Base-by-base conservation (phyloP, 2,113 vertebrate species). In the Lamprologus speciosus region DNA sequence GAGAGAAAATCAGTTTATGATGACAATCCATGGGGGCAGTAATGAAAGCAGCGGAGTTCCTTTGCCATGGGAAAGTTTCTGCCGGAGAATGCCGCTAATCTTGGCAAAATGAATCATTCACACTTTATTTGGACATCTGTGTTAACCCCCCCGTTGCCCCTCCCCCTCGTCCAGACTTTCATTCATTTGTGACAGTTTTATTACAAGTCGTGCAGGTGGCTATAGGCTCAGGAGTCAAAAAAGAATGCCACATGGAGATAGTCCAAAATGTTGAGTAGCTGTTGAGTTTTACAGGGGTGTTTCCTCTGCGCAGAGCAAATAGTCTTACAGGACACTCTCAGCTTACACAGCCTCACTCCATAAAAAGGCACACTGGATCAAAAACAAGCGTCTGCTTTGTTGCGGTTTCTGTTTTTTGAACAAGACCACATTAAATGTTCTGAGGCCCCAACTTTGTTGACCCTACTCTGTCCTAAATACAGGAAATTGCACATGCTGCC, bases 1-100 rank as follows among this genome's bases (percentile, higher is more conserved):
- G 97, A 97, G 94, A 96, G 97, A 97, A 98, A 99, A 99, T 99
- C 98, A 98, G 99, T 99, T 99, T 98, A 97, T 99, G 98, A 98
- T 98, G 97, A 99, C 97, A 99, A 98, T 98, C 97, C 95, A 95
- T 92, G 63, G 96, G 70, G 96, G 96, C 96, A 96, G 96, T 96
- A 97, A 97, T 98, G 97, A 98, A 96, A 98, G 97, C 97, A 93
- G 94, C 93, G 93, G 95, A 97, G 98, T 85, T 95, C 93, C 88
- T 96, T 96, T 97, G 96, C 97, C 98, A 97, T 98, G 98, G 97
- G 97, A 98, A 99, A 98, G 97, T 97, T 97, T 97, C 97, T 97
- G 97, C 96, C 88, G 95, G 95, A 95, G 94, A 96, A 94, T 92
- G 89, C 85, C 78, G 87, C 96, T 97, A 96, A 96, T 97, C 96